Evolutionary conservation across 2,113 vertebrate species (phyloP), one percentile per base, ranked within the genome.

Genomic region (Arothron firmamentum): DNA sequence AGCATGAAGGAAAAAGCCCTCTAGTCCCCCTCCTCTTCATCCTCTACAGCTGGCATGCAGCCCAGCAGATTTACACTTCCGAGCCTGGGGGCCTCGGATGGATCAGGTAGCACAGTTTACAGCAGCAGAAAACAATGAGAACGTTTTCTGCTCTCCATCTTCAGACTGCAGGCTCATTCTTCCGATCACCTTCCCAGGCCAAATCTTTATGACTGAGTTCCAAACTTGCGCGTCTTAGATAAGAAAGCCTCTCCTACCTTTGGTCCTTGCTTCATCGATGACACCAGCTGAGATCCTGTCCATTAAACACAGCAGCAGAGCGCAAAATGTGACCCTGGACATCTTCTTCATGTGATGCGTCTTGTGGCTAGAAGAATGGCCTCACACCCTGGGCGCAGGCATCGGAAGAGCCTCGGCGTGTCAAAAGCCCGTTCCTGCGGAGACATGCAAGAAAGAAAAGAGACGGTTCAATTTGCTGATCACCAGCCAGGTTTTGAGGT

Each of bases 21-120:
- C 19, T 12, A 3, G 11, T 23, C 12, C 70, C 49, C 6, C 49
- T 14, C 56, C 38, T 23, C 62, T 41, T 20, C 56, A 59, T 75
- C 73, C 75, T 67, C 62, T 67, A 59, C 58, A 75, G 76, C 84
- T 89, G 90, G 87, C 87, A 76, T 25, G 21, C 63, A 80, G 82
- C 86, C 88, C 86, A 71, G 69, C 80, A 89, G 76, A 88, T 88
- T 86, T 90, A 89, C 87, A 89, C 85, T 85, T 90, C 88, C 85
- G 81, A 87, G 86, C 86, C 88, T 52, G 57, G 6, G 82, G 86
- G 80, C 74, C 73, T 77, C 70, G 65, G 71, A 71, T 60, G 64
- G 84, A 88, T 88, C 80, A 65, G 84, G 80, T 88, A 80, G 81
- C 82, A 19, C 62, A 49, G 74, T 88, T 88, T 83, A 84, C 68